These are phyloP conservation scores for Gymnobelideus leadbeateri DNA, from an alignment of 2,113 vertebrate genomes.

Conservation along the genomic window DNA sequence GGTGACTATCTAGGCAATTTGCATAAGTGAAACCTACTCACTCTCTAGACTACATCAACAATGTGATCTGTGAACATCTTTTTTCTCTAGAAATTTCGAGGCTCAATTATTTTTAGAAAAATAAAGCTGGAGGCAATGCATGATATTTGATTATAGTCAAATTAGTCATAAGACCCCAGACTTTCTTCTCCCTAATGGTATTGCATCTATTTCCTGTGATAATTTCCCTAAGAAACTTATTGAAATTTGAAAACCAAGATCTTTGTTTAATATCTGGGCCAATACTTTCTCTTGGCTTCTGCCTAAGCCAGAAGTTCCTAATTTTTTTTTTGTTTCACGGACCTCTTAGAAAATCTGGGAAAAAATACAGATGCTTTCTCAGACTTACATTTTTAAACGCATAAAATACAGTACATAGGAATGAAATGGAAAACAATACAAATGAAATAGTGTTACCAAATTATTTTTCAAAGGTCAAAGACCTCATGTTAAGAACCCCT, in stretches of 20 bases:
- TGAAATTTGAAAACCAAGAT: constrained; percentile 42
- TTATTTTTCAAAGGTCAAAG: neutral
- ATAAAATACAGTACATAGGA: neutral
- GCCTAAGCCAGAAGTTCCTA: neutral
- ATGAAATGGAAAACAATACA: neutral
- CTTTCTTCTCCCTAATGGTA: neutral
- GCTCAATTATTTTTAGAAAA: constrained; percentile 8
- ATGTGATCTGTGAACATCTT: neutral
- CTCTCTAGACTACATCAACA: neutral
- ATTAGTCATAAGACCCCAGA: constrained; percentile 4
- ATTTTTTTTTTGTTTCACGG: neutral
- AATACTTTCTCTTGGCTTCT: neutral
- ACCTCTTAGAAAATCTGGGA: neutral
- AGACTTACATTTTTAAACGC: neutral
- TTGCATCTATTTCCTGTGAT: constrained; percentile 13
- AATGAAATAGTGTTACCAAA: neutral
- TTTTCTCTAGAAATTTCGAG: neutral
- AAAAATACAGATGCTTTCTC: neutral
- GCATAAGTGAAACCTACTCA: neutral
- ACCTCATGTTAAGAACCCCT: neutral
- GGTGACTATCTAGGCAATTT: neutral
- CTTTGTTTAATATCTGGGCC: neutral
- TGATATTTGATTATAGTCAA: constrained; percentile 12
- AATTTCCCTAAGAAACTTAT: constrained; percentile 38
- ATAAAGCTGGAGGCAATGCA: neutral